Evolutionary conservation across 2,888 invertebrate genomes (phyloP).

Genomic region (Eumacrocentrus americanus): DNA sequence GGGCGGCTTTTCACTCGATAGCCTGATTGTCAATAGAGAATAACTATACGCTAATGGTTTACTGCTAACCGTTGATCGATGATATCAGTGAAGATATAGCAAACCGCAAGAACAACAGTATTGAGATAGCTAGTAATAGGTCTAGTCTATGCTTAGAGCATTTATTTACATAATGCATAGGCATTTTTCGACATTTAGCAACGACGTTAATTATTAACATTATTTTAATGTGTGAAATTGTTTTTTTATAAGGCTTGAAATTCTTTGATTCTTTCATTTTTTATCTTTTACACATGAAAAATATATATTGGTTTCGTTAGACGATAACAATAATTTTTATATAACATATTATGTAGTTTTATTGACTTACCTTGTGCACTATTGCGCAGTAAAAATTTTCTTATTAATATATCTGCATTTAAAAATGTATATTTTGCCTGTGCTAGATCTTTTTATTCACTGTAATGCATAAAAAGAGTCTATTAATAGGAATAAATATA

Average conservation of each 20-base stretch:
- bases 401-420: not conserved
- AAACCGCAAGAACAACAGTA: slow-evolving; percentile 37
- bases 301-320: slow-evolving; percentile 3
- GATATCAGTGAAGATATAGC: slow-evolving; percentile 9
- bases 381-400: not conserved
- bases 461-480: not conserved
- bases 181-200: not conserved
- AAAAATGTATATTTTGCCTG: not conserved
- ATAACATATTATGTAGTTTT: not conserved
- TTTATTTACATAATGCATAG: slow-evolving; percentile 11
- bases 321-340: slow-evolving; percentile 10
- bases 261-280: not conserved
- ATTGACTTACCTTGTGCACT: no score
- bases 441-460: no score
- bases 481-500: slow-evolving; percentile 1
- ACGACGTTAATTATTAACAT: not conserved
- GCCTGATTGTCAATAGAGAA: not conserved
- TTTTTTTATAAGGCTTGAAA: slow-evolving; percentile 4
- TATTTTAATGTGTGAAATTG: no score
- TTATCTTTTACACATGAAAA: not conserved
- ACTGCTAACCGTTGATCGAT: slow-evolving; percentile 1
- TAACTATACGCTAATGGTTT: not conserved
- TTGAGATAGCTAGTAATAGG: slow-evolving; percentile 44
- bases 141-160: slow-evolving; percentile 40
- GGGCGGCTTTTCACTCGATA: not conserved